Evolutionary conservation across 2,888 invertebrate genomes (phyloP).

Genomic region (Lithophane leautieri): DNA sequence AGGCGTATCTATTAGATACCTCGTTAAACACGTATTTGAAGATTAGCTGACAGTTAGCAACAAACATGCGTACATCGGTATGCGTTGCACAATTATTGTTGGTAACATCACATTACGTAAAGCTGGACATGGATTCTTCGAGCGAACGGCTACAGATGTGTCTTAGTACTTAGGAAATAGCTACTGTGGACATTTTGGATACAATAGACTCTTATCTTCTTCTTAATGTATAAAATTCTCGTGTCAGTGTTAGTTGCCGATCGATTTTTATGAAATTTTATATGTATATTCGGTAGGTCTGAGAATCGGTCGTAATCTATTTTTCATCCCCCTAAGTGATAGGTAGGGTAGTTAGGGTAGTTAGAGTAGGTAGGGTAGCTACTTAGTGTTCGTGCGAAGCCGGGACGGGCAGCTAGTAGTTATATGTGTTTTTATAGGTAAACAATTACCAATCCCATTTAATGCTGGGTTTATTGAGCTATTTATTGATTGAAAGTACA

Average conservation of each 20-base stretch:
- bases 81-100: constrained; percentile 65
- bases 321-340: too few species aligned
- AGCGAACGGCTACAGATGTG: constrained; percentile 48
- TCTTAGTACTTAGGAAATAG: constrained; percentile 34
- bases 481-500: too few species aligned
- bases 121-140: constrained; percentile 62
- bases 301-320: too few species aligned
- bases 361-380: too few species aligned
- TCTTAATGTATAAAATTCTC: too few species aligned
- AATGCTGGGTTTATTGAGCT: neutral
- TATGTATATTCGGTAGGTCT: too few species aligned
- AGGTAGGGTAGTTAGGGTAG: too few species aligned
- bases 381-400: too few species aligned
- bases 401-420: too few species aligned
- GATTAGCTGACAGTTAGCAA: constrained; percentile 56
- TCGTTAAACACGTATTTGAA: constrained; percentile 18
- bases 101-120: constrained; percentile 67
- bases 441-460: neutral
- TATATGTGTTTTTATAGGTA: neutral
- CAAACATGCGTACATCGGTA: constrained; percentile 55
- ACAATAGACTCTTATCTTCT: constrained; percentile 21
- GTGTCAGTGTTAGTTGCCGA: too few species aligned
- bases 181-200: constrained; percentile 37
- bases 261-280: too few species aligned
- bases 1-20: constrained; percentile 7